These are phyloP conservation scores for Clarias macrocephalus DNA, from an alignment of 2,113 vertebrate genomes.

Conservation along the genomic window DNA sequence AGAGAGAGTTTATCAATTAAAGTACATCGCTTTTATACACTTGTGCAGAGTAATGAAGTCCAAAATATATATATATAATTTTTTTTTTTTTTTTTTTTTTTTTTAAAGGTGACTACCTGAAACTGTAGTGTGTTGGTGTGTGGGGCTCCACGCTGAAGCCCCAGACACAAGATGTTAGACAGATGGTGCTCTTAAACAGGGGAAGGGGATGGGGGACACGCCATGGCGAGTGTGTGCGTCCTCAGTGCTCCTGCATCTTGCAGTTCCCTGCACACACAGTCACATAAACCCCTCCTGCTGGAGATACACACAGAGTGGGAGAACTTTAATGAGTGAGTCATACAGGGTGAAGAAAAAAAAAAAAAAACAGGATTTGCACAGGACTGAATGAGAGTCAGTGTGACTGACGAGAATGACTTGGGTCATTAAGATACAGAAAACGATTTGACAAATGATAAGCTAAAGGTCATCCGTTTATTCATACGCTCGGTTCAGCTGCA, in stretches of 20 bases:
- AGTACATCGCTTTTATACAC: too few species aligned
- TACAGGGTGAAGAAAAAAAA: background rate
- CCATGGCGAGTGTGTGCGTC: constrained; percentile 42
- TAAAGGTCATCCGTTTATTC: background rate
- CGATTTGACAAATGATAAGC: background rate
- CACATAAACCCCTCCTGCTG: constrained; percentile 34
- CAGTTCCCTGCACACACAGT: constrained; percentile 18
- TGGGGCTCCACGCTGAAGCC: constrained; percentile 42
- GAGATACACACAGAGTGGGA: constrained; percentile 31
- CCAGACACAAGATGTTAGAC: background rate
- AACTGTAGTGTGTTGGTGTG: constrained; percentile 34
- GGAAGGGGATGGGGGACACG: constrained; percentile 29
- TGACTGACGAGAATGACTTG: background rate
- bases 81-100: too few species aligned
- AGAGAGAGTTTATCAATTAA: background rate
- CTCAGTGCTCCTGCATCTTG: constrained; percentile 46
- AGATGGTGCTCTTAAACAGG: constrained; percentile 36
- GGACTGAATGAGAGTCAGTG: background rate
- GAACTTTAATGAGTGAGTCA: constrained; percentile 32
- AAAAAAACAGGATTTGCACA: background rate
- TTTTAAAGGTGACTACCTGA: constrained; percentile 30
- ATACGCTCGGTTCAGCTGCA: background rate
- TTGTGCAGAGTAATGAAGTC: background rate
- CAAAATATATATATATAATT: too few species aligned
- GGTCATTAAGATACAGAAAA: background rate